phyloP scores from a whole-genome alignment of 2,888 invertebrate genomes.

The Tipula helvola region DNA sequence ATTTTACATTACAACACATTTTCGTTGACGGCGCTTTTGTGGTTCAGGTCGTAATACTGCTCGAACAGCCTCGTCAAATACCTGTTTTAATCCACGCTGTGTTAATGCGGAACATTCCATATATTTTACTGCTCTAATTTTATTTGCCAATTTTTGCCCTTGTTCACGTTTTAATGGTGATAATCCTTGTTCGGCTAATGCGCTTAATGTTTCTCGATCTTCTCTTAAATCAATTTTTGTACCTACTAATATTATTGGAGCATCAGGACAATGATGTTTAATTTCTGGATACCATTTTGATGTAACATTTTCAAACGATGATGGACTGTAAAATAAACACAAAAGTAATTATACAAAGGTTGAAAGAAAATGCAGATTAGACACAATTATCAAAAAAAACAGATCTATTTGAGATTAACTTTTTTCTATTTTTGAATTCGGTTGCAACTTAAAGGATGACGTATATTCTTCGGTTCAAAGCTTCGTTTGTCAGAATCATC shows the following conservation, averaged over 20 bases:
- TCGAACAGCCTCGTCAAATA: conserved; percentile 97
- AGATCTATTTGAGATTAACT: too few species aligned
- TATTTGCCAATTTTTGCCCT: conserved; percentile 95
- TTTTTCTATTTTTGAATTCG: too few species aligned
- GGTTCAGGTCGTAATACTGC: conserved; percentile 96
- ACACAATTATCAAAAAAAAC: too few species aligned
- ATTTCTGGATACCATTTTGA: conserved; percentile 99
- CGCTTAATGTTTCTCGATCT: conserved; percentile 88
- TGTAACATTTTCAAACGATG: conserved; percentile 98
- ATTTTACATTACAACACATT: conserved; percentile 67
- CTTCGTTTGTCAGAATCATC: too few species aligned
- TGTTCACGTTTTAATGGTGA: conserved; percentile 95
- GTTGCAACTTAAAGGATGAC: too few species aligned
- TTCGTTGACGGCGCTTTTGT: conserved; percentile 85
- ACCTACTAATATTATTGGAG: conserved; percentile 95
- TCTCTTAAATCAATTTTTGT: conserved; percentile 98
- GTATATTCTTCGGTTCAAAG: too few species aligned
- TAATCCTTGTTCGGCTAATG: conserved; percentile 84
- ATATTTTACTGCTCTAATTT: conserved; percentile 96
- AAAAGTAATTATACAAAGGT: not conserved
- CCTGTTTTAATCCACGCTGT: conserved; percentile 94
- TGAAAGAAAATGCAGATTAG: too few species aligned
- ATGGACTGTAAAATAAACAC: conserved; percentile 55
- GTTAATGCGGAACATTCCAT: conserved; percentile 99
- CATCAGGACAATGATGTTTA: conserved; percentile 98